Conservation (phyloP, 1,140 invertebrate genomes). For the Caenorhabditis tropicalis region DNA sequence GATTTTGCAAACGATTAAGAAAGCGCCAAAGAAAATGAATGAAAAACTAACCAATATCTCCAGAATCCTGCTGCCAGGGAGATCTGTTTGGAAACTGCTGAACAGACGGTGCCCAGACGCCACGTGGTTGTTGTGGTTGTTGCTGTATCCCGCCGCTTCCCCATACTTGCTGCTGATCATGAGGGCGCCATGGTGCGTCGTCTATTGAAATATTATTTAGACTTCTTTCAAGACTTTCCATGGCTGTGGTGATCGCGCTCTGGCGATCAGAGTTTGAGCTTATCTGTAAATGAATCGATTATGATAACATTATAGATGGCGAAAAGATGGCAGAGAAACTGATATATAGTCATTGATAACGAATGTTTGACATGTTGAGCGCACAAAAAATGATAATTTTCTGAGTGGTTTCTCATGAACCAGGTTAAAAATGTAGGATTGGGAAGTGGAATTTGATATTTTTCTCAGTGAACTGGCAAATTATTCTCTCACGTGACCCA, state of each 20-base stretch:
- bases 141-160: neutral
- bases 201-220: constrained; percentile 35
- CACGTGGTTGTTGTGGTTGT: neutral
- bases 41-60: neutral
- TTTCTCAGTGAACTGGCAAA: no score
- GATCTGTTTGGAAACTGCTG: neutral
- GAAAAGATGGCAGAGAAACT: neutral
- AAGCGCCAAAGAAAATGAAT: neutral
- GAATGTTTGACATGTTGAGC: neutral
- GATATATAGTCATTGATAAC: constrained; percentile 14
- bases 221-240: constrained; percentile 36
- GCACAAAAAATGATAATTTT: neutral
- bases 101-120: constrained; percentile 1
- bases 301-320: no score
- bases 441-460: no score
- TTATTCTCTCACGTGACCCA: no score
- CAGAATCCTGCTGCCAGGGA: neutral
- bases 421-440: no score
- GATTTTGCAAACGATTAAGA: neutral
- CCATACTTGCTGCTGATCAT: constrained; percentile 10
- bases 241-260: constrained; percentile 4
- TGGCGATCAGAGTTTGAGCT: constrained; percentile 39
- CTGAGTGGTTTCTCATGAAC: no score
- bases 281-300: neutral
- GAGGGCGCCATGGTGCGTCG: constrained; percentile 30